Conservation (phyloP, 2,113 vertebrate genomes). For the Mormoops blainvillei region DNA sequence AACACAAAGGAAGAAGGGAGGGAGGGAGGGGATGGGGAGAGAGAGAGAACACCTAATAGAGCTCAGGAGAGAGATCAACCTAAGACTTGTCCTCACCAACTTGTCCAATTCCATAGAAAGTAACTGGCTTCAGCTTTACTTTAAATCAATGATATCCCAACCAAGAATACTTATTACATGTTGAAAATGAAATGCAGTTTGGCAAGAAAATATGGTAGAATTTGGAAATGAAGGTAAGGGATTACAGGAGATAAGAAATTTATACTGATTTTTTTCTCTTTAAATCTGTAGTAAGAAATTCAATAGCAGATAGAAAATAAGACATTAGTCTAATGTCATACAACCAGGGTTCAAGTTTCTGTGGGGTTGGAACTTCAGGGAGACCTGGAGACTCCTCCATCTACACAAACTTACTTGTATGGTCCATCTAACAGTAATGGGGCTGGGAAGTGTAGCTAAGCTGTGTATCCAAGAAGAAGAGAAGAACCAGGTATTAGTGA, state of each 20-base stretch:
- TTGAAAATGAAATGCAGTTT: conserved; percentile 13
- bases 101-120: background rate
- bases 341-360: background rate
- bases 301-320: background rate
- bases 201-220: background rate
- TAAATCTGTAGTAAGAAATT: background rate
- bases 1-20: background rate
- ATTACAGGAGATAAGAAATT: background rate
- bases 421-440: background rate
- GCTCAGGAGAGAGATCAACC: background rate
- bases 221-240: background rate
- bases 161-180: background rate
- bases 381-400: background rate
- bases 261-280: background rate
- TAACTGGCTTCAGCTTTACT: background rate
- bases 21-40: background rate
- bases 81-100: background rate
- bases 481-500: background rate
- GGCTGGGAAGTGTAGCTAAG: background rate
- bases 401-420: background rate
- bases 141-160: background rate
- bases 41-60: background rate
- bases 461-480: background rate
- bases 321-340: too few species aligned
- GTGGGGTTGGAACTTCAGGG: background rate